Conservation (phyloP, 2,113 vertebrate species). For the Puffinus mauretanicus region DNA sequence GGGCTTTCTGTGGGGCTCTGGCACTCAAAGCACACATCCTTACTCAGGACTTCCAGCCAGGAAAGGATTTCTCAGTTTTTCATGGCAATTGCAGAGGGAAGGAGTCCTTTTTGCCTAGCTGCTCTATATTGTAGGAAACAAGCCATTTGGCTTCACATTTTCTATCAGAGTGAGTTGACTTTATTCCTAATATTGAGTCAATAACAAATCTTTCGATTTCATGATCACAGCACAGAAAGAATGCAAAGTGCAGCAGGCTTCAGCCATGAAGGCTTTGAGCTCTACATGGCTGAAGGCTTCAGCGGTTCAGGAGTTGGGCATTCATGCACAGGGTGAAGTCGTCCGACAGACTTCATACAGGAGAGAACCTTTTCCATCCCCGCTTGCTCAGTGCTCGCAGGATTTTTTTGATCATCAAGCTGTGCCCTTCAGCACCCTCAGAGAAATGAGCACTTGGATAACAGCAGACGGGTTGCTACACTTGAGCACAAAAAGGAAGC, state of each 20-base stretch:
- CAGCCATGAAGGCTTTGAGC: neutral
- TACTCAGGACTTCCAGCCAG: neutral
- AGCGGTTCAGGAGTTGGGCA: neutral
- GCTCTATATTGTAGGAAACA: neutral
- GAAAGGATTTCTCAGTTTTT: neutral
- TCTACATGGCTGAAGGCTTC: neutral
- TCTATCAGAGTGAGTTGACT: neutral
- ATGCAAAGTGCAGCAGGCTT: neutral
- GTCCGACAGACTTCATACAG: neutral
- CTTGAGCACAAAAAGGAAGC: neutral
- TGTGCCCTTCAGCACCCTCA: neutral
- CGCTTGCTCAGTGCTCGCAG: rapidly evolving
- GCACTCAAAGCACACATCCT: neutral
- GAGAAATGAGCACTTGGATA: neutral
- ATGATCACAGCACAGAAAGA: neutral
- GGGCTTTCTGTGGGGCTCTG: neutral
- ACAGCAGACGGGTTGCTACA: neutral
- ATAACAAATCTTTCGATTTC: neutral
- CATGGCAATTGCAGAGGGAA: neutral
- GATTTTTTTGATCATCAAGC: neutral
- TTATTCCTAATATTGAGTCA: neutral
- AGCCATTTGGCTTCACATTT: neutral
- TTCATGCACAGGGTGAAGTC: neutral
- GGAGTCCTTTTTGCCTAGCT: neutral
- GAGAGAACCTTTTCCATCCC: neutral